phyloP scores from a whole-genome alignment of 2,113 vertebrate genomes.

The Sapajus apella region DNA sequence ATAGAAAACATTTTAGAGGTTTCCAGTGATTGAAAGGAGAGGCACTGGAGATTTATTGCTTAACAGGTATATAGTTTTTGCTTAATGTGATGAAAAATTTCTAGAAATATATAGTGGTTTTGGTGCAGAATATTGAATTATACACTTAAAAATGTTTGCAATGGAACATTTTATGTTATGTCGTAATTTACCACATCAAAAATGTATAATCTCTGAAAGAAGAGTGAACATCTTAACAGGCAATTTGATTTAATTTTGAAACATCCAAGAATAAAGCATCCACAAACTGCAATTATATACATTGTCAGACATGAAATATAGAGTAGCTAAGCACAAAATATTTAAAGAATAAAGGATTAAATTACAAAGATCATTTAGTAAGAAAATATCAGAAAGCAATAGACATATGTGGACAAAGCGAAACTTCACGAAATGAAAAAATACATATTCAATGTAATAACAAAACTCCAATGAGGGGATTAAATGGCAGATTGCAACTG shows the following conservation, averaged over 20 bases:
- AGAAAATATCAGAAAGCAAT: background rate
- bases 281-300: background rate
- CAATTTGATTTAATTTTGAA: background rate
- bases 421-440: background rate
- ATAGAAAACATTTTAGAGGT: background rate
- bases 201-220: background rate
- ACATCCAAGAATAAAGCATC: background rate
- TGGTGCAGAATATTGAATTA: background rate
- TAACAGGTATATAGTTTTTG: background rate
- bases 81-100: background rate
- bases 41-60: too few species aligned
- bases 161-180: background rate
- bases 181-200: background rate
- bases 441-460: background rate
- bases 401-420: background rate
- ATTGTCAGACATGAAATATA: background rate
- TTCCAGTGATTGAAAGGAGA: background rate
- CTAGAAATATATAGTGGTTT: background rate
- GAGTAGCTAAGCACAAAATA: background rate
- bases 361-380: background rate
- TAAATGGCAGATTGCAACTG: background rate
- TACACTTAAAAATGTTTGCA: too few species aligned
- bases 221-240: background rate
- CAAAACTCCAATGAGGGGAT: background rate
- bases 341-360: background rate